A percentile compares a stretch with the other conserved stretches of the same genome.
Evolutionary conservation across 2,113 vertebrate genomes (phyloP).

Genomic region (Callionymus lyra): DNA sequence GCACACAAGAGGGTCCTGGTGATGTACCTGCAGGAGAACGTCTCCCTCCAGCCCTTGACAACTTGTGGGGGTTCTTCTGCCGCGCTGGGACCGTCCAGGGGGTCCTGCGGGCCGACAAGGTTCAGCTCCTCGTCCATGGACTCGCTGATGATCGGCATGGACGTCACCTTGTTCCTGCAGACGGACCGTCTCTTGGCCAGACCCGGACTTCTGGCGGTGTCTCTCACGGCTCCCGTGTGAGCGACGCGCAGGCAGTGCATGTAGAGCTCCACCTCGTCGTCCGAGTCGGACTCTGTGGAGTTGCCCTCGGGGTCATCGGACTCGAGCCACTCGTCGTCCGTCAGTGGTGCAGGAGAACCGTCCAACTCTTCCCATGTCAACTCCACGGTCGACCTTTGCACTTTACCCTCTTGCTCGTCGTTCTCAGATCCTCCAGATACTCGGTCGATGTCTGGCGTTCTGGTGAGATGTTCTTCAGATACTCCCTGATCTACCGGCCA

Average conservation of each 20-base stretch:
- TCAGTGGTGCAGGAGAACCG: not conserved
- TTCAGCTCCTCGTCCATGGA: constrained; percentile 49
- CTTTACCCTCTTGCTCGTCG: too few relatives aligned
- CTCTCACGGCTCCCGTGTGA: constrained; percentile 14
- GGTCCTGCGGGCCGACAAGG: constrained; percentile 9
- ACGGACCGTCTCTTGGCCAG: constrained; percentile 25
- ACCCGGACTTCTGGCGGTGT: constrained; percentile 4
- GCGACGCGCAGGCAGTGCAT: constrained; percentile 53
- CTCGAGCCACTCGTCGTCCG: not conserved
- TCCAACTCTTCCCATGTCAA: not conserved
- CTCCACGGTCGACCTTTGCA: too few relatives aligned
- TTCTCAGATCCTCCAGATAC: too few relatives aligned
- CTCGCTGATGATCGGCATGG: constrained; percentile 60
- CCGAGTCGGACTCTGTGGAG: constrained; percentile 53
- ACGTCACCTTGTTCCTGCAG: constrained; percentile 28
- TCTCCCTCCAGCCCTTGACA: constrained; percentile 47
- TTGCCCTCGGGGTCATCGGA: constrained; percentile 17
- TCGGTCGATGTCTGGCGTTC: too few relatives aligned
- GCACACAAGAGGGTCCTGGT: constrained; percentile 67
- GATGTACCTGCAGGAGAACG: constrained; percentile 58
- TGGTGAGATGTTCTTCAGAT: too few relatives aligned
- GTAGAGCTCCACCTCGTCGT: constrained; percentile 65
- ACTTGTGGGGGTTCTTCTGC: constrained; percentile 7
- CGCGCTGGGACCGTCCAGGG: constrained; percentile 11
- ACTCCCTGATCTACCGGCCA: too few relatives aligned